Base-by-base conservation (phyloP, 2,888 invertebrate genomes). In the Synergus umbraculus region DNA sequence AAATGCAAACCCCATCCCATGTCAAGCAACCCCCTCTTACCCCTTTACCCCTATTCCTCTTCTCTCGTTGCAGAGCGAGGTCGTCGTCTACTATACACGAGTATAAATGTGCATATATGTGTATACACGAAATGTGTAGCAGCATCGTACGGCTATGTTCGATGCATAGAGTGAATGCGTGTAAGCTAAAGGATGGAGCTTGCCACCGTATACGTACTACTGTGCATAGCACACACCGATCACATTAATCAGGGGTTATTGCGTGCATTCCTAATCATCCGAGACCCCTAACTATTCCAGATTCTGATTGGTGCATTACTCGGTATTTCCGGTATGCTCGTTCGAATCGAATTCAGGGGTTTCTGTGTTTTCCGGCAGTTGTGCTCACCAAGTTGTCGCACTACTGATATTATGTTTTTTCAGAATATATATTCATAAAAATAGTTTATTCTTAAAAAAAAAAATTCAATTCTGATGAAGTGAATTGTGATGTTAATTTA, bases 191-290 rank as follows among this genome's bases (percentile, higher is more conserved):
- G 90, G 90, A 90, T 85, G 87, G 88, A 87, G 88, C 81, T 66
- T 76, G 85, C 84, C 86, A 87, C 85, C 83, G 83, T 86, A 84
- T 86, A 86, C 86, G 64, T 65, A 77, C 79, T 54, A 60, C 67
- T 78, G 82, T 79, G 85, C 86, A 88, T 85, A 87, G 86, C 88
- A 88, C 88, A 89, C 90, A 90, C 90, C 92, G 91, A 91, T 92
- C 92, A 91, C 92, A 92, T 92, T 92, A 92, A 92, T 92, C 92
- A 92, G 92, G 91, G 92, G 92, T 92, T 92, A 92, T 92, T 92
- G 92, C 92, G 91, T 91, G 92, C 92, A 92, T 92, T 92, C 92
- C 92, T 92, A 92, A 92, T 92, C 92, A 92, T 92, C 91, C 91
- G 88, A 89, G 89, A 87, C 88, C 84, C 89, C 91, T 90, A 91